A percentile compares a stretch with the other conserved stretches of the same genome.
phyloP scores from a whole-genome alignment of 2,797 vertebrate species.

The Lophotriccus pileatus region DNA sequence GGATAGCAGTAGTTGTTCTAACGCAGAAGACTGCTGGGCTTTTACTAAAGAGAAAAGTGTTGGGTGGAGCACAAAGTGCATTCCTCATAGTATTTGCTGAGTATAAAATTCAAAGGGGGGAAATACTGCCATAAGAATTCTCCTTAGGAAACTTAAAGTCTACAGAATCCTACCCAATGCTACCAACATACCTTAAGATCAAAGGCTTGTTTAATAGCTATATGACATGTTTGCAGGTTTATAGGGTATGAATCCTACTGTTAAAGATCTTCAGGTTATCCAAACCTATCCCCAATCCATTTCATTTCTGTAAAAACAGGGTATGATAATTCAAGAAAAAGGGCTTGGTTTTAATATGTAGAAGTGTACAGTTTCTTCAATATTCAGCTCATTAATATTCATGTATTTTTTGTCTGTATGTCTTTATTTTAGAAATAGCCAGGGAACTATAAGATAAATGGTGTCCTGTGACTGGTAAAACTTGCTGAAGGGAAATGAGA shows the following conservation, averaged over 20 bases:
- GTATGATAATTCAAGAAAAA: background rate
- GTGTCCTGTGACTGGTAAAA: background rate
- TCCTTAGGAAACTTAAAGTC: background rate
- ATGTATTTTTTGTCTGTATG: background rate
- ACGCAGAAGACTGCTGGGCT: background rate
- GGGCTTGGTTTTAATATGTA: background rate
- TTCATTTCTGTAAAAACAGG: background rate
- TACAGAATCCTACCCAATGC: background rate
- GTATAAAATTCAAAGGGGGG: background rate
- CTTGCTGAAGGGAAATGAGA: background rate
- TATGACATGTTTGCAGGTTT: background rate
- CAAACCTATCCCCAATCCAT: background rate
- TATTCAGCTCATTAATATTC: background rate
- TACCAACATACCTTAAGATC: background rate
- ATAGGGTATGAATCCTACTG: background rate
- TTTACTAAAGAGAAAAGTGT: background rate
- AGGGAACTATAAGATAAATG: background rate
- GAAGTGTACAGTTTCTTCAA: background rate
- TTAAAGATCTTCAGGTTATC: background rate
- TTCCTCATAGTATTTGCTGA: background rate
- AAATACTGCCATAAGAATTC: background rate
- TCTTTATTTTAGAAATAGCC: background rate
- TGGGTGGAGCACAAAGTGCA: too few species aligned
- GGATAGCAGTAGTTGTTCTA: background rate
- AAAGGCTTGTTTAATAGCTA: background rate